Evolutionary conservation across 2,888 invertebrate species (phyloP).

Genomic region (Metopia argyrocephala): DNA sequence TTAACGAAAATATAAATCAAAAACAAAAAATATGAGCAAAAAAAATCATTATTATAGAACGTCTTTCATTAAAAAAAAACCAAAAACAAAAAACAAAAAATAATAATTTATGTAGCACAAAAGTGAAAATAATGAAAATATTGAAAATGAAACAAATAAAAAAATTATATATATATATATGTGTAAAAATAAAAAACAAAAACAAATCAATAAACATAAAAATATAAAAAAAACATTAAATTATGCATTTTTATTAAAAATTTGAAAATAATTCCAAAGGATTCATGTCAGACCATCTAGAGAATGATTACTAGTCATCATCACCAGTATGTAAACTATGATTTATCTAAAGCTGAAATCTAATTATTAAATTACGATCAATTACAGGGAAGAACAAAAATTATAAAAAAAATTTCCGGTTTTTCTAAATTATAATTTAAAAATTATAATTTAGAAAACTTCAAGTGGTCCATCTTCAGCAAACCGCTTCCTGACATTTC

Average conservation of each 20-base stretch:
- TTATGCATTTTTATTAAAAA: not conserved
- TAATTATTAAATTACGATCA: no score
- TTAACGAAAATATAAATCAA: slow-evolving; percentile 32
- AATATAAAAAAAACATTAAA: slow-evolving; percentile 28
- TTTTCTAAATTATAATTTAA: no score
- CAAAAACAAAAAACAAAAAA: not conserved
- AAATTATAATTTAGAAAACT: no score
- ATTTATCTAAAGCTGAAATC: no score
- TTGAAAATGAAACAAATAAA: slow-evolving; percentile 9
- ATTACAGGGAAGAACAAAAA: no score
- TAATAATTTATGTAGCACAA: slow-evolving; percentile 62
- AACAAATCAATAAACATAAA: slow-evolving; percentile 48
- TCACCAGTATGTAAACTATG: no score
- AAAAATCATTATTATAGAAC: slow-evolving; percentile 61
- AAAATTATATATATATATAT: slow-evolving; percentile 42
- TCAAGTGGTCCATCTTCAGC: no score
- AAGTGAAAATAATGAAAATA: slow-evolving; percentile 34
- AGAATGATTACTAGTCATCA: no score
- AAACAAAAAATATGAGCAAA: slow-evolving; percentile 17
- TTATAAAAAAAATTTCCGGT: no score
- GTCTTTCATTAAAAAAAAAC: slow-evolving; percentile 60
- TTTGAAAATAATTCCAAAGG: no score
- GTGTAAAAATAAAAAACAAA: slow-evolving; percentile 41
- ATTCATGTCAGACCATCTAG: no score
- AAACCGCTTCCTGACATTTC: no score